Evolutionary conservation across 2,113 vertebrate genomes (phyloP).

Genomic region (Pseudonaja textilis): DNA sequence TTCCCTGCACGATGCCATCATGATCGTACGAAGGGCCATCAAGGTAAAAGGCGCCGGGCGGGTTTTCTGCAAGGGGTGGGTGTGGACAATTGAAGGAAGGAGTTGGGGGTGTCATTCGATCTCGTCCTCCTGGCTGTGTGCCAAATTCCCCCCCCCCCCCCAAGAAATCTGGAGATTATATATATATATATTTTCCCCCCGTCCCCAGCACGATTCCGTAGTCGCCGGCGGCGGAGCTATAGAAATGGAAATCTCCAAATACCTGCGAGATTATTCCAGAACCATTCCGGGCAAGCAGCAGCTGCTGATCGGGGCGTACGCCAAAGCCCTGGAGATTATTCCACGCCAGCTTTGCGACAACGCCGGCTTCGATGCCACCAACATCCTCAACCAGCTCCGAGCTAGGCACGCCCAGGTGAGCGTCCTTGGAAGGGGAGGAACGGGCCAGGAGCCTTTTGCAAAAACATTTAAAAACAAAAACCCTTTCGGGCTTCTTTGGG

Average conservation of each 20-base stretch:
- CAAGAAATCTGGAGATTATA: not conserved
- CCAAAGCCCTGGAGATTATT: conserved; percentile 95
- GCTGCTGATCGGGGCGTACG: conserved; percentile 93
- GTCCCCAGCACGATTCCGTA: conserved; percentile 86
- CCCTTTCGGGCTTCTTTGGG: accelerated
- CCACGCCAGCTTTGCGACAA: conserved; percentile 97
- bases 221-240: conserved; percentile 94
- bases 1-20: conserved; percentile 96
- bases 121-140: not conserved
- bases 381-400: conserved; percentile 96
- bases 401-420: conserved; percentile 95
- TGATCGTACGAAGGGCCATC: conserved; percentile 96
- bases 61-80: accelerated
- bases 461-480: accelerated
- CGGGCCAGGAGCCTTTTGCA: accelerated
- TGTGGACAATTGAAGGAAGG: too few relatives aligned
- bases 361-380: conserved; percentile 97
- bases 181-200: too few relatives aligned
- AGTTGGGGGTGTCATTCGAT: not conserved
- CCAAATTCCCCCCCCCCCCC: not conserved
- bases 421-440: accelerated
- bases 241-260: conserved; percentile 97
- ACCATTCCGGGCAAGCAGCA: conserved; percentile 98
- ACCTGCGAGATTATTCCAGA: conserved; percentile 91
- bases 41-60: conserved; percentile 71